Percentiles rank a stretch among this genome's conserved stretches.
Conservation (phyloP, 2,888 invertebrate species). For the Andrena flavipes region DNA sequence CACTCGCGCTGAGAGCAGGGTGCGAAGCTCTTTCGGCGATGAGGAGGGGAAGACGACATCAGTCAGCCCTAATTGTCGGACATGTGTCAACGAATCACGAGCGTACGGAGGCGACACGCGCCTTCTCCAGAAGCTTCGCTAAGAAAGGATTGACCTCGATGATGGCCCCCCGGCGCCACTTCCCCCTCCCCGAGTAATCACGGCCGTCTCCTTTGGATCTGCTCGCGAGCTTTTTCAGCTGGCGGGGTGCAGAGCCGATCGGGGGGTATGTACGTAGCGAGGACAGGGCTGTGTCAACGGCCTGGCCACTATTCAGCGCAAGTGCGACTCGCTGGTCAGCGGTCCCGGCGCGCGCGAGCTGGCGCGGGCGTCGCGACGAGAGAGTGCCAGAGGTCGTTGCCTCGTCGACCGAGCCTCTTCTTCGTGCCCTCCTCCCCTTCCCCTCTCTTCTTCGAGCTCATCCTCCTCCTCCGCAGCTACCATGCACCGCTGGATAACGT, state of each 20-base stretch:
- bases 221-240: conserved; percentile 38
- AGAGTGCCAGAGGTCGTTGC: conserved; percentile 80
- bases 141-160: conserved; percentile 57
- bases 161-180: neutral
- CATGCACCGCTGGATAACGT: conserved; percentile 27
- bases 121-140: conserved; percentile 37
- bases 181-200: conserved; percentile 41
- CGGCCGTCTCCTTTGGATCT: conserved; percentile 51
- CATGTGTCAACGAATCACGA: conserved; percentile 30
- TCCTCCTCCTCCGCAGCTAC: neutral
- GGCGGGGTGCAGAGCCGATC: conserved; percentile 30
- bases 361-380: conserved; percentile 75
- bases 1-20: neutral
- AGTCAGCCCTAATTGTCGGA: neutral
- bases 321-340: conserved; percentile 75
- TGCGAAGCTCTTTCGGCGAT: neutral
- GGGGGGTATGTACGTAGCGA: conserved; percentile 27
- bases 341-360: conserved; percentile 37
- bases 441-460: neutral
- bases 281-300: conserved; percentile 79
- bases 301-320: conserved; percentile 83
- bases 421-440: conserved; percentile 29
- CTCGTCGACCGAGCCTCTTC: conserved; percentile 75
- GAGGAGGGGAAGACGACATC: neutral
- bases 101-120: neutral